Base-by-base conservation (phyloP, 2,113 vertebrate genomes). In the Rattus rattus region DNA sequence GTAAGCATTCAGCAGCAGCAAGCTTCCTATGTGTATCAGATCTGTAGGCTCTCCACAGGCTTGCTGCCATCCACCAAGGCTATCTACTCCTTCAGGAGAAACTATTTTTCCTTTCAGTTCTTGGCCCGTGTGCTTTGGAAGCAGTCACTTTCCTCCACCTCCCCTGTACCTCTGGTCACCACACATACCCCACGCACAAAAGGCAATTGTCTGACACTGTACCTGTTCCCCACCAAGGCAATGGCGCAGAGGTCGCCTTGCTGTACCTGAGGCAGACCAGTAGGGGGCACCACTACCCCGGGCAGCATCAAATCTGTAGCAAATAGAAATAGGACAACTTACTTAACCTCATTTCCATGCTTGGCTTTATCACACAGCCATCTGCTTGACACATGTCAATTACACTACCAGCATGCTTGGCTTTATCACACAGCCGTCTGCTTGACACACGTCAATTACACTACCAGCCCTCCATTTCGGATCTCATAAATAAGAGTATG, bases 241-340 rank as follows among this genome's bases (percentile, higher is more conserved):
- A 99, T 98, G 72, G 99, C 99, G 97, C 99, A 99, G 94, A 99
- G 98, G 13, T 98, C 98, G 3, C 99, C 99, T 97, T 84, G 98
- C 19, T 98, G 98, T 88, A 99, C 98, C 59, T 97, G 98, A 94
- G 99, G 99, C 33, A 99, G 98, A 91, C 99, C 99, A 96, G 96
- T 95, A 96, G 99, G 97, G 96, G 99, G 99, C 97, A 99, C 98
- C 95, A 99, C 98, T 56, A 99, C 98, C 69, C 99, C 99, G 0
- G 99, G 99, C 96, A 99, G 98, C 99, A 99, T 99, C 96, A 99
- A 99, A 98, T 99, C 99, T 99, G 97, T 26, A 73, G 94, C 20
- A 96, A 80, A 98, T 52, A 96, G 77, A 88, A 88, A 24, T 33
- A 56, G 94, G 56, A 96, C 20, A 85, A 95, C 47, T 75, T 86